Evolutionary conservation across 1,140 invertebrate species (phyloP).

Genomic region (Magallana angulata): DNA sequence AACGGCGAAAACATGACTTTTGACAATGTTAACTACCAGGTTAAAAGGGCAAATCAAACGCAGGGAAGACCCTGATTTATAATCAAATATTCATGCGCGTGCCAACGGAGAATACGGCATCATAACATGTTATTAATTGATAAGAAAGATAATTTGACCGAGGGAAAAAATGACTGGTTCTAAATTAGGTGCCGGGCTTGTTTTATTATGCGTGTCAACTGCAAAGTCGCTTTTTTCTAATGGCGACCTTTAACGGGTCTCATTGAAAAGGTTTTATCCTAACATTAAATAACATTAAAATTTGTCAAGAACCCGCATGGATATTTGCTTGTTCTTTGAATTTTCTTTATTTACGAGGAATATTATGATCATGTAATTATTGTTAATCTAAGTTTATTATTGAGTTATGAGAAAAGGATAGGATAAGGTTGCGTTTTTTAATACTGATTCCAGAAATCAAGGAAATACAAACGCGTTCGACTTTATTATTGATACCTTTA

Average conservation of each 20-base stretch:
- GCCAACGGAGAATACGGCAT: not conserved
- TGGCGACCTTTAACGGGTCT: conserved; percentile 22
- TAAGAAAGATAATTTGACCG: conserved; percentile 32
- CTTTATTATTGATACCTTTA: not conserved
- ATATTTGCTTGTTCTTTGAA: not conserved
- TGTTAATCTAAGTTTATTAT: not conserved
- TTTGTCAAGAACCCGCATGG: not conserved
- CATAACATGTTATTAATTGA: conserved; percentile 38
- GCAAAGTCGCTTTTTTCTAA: conserved; percentile 2
- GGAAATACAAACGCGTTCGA: not conserved
- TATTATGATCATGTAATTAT: conserved; percentile 3
- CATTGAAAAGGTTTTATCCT: not conserved
- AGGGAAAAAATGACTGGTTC: conserved; percentile 1
- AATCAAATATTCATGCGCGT: conserved; percentile 33
- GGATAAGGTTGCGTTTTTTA: not conserved
- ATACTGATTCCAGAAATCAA: not conserved
- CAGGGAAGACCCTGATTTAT: not conserved
- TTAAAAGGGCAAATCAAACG: conserved; percentile 34
- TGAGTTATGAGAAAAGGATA: not conserved
- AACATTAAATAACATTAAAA: conserved; percentile 25
- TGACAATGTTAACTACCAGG: conserved; percentile 33
- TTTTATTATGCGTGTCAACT: conserved; percentile 29
- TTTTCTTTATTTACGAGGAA: not conserved
- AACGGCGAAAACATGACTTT: conserved; percentile 27
- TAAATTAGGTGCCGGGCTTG: conserved; percentile 10